These are phyloP conservation scores for Isurus oxyrinchus DNA, from an alignment of 2,113 vertebrate genomes.

Conservation along the genomic window DNA sequence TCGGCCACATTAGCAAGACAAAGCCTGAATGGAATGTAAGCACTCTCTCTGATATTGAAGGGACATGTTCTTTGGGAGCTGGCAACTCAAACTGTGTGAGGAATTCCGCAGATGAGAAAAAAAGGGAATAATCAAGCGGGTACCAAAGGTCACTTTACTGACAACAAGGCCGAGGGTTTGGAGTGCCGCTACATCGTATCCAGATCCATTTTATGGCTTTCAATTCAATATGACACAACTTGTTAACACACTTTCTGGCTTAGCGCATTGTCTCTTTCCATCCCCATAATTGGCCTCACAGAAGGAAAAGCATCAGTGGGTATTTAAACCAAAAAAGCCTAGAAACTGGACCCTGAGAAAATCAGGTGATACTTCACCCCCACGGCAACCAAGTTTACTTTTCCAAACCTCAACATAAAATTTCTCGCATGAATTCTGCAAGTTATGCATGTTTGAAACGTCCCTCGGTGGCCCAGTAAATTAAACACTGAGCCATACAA, in stretches of 20 bases:
- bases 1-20: constrained; percentile 75
- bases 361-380: background rate
- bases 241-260: constrained; percentile 40
- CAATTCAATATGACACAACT: constrained; percentile 42
- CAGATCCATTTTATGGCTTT: background rate
- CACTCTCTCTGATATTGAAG: constrained; percentile 54
- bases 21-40: constrained; percentile 63
- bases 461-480: background rate
- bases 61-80: constrained; percentile 63
- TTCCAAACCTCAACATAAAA: background rate
- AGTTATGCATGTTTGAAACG: background rate
- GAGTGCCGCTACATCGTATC: background rate
- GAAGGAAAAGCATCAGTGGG: background rate
- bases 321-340: background rate
- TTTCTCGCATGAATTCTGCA: background rate
- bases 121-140: background rate
- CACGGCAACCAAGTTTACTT: background rate
- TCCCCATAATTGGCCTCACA: background rate
- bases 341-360: background rate
- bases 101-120: constrained; percentile 56
- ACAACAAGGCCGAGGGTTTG: constrained; percentile 41
- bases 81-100: constrained; percentile 68
- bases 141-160: constrained; percentile 47
- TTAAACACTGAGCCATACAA: background rate
- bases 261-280: constrained; percentile 35